Conservation (phyloP, 2,888 invertebrate genomes). For the Cyaniris semiargus region DNA sequence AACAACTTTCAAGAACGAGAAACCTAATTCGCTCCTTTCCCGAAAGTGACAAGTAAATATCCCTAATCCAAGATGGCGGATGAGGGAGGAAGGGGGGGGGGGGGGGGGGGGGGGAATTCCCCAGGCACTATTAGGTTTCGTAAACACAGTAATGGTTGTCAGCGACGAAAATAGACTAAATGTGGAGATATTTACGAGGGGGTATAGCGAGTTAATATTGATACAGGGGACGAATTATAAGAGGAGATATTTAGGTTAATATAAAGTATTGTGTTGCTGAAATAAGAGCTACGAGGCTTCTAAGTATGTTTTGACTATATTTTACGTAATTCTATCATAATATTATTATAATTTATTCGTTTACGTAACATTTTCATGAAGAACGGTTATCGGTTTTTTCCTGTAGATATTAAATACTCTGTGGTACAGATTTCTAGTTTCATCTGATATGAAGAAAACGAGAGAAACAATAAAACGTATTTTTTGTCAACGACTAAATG, state of each 20-base stretch:
- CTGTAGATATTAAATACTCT: no score
- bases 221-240: background rate
- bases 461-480: no score
- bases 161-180: constrained; percentile 8
- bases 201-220: background rate
- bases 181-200: background rate
- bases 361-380: no score
- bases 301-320: background rate
- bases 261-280: constrained; percentile 1
- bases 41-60: background rate
- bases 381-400: no score
- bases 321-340: background rate
- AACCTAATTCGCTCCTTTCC: constrained; percentile 9
- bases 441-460: no score
- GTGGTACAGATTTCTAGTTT: no score
- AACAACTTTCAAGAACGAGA: background rate
- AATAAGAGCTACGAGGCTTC: background rate
- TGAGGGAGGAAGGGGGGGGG: background rate
- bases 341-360: no score
- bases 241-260: background rate
- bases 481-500: no score
- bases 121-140: constrained; percentile 15
- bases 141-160: constrained; percentile 13
- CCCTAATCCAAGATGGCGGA: constrained; percentile 1
- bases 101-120: background rate